phyloP scores from a whole-genome alignment of 2,888 invertebrate species.

The Troides aeacus region DNA sequence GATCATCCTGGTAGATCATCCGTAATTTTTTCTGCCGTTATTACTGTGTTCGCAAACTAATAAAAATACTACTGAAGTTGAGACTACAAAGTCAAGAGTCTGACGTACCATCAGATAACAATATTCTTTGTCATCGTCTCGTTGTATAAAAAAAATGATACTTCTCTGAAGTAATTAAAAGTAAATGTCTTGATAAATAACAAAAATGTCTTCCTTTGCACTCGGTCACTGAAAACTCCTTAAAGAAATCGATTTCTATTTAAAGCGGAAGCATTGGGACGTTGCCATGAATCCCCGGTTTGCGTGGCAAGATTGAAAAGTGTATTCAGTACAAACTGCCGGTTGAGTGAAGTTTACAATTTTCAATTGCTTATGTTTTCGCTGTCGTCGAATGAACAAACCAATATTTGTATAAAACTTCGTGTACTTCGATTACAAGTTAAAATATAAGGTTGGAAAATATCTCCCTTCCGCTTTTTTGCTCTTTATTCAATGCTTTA shows the following conservation, averaged over 20 bases:
- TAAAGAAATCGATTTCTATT: neutral
- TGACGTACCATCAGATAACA: no score
- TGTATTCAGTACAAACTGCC: conserved; percentile 3
- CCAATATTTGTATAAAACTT: neutral
- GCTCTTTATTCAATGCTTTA: no score
- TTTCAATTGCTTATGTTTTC: conserved; percentile 1
- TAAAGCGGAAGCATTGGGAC: neutral
- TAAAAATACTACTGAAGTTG: no score
- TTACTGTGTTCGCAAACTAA: no score
- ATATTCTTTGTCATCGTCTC: no score
- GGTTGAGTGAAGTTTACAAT: neutral
- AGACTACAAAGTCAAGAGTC: no score
- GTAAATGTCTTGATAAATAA: neutral
- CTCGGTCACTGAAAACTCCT: neutral
- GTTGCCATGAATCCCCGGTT: neutral
- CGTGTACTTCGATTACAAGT: neutral
- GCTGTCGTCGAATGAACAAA: neutral
- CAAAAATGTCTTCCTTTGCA: neutral
- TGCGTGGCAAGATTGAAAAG: neutral
- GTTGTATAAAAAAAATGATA: no score
- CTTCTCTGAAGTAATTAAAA: neutral
- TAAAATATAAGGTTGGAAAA: no score
- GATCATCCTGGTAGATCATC: no score
- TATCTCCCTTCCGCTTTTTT: no score
- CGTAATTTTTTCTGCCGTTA: no score